Evolutionary conservation across 2,113 vertebrate genomes (phyloP).

Genomic region (Oncorhynchus kisutch): DNA sequence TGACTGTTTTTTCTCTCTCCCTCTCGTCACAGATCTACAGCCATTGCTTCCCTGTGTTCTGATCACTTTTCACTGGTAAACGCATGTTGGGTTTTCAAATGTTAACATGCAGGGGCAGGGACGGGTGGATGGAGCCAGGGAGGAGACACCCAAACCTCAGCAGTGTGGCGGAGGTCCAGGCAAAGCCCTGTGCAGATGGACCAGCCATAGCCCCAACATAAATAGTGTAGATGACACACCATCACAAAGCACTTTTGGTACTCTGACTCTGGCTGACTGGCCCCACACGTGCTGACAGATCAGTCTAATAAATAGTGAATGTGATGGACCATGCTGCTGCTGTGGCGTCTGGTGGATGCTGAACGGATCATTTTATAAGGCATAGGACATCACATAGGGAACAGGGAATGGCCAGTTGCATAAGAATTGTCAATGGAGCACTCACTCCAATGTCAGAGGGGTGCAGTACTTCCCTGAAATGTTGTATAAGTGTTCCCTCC

Average conservation of each 20-base stretch:
- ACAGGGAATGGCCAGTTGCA: background rate
- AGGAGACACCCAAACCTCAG: conserved; percentile 40
- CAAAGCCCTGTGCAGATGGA: conserved; percentile 36
- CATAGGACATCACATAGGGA: background rate
- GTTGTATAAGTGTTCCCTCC: conserved; percentile 13
- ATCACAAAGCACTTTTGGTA: conserved; percentile 54
- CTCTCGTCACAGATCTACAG: conserved; percentile 13
- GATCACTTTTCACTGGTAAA: conserved; percentile 55
- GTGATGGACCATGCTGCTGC: background rate
- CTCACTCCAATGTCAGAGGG: background rate
- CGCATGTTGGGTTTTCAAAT: conserved; percentile 63
- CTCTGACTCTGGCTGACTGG: background rate
- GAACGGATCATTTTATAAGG: background rate
- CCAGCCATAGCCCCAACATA: conserved; percentile 48
- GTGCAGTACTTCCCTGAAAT: background rate
- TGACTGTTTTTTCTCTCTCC: conserved; percentile 28
- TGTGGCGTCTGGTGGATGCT: background rate
- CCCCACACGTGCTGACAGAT: conserved; percentile 8
- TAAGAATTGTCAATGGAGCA: background rate
- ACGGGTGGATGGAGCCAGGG: conserved; percentile 4
- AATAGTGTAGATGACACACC: conserved; percentile 54
- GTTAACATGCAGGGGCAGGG: conserved; percentile 59
- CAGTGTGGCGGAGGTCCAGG: conserved; percentile 7
- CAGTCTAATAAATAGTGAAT: conserved; percentile 4
- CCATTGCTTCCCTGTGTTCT: background rate